phyloP scores from a whole-genome alignment of 2,113 vertebrate species.

The Gymnocephalus cernua region DNA sequence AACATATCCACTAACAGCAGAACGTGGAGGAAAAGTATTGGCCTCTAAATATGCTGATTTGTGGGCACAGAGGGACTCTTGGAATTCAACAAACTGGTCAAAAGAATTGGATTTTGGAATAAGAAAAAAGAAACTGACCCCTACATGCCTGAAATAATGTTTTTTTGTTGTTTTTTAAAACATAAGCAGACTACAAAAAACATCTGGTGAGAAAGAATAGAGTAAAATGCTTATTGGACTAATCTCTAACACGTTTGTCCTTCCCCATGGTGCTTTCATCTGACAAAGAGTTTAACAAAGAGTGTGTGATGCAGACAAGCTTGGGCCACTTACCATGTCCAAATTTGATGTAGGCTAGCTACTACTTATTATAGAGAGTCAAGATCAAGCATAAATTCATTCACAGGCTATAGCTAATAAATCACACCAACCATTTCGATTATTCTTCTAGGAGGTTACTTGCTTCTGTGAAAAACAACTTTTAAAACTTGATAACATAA shows the following conservation, averaged over 20 bases:
- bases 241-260: slow-evolving; percentile 35
- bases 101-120: slow-evolving; percentile 4
- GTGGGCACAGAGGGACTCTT: neutral
- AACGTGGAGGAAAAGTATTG: neutral
- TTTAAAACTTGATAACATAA: slow-evolving; percentile 1
- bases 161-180: slow-evolving; percentile 6
- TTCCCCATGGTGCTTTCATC: slow-evolving; percentile 3
- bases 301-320: neutral
- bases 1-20: neutral
- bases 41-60: neutral
- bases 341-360: too few species aligned
- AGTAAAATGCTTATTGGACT: neutral
- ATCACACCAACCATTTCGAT: neutral
- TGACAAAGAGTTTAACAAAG: slow-evolving; percentile 8
- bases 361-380: neutral
- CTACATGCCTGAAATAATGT: neutral
- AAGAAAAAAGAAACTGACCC: neutral
- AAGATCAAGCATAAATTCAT: neutral
- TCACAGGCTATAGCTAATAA: neutral
- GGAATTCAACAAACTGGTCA: neutral
- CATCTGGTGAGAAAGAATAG: slow-evolving; percentile 3
- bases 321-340: neutral
- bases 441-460: neutral
- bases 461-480: slow-evolving; percentile 22
- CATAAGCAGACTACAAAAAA: neutral